These are phyloP conservation scores for Borostomias antarcticus DNA, from an alignment of 2,797 vertebrate genomes.

Conservation along the genomic window DNA sequence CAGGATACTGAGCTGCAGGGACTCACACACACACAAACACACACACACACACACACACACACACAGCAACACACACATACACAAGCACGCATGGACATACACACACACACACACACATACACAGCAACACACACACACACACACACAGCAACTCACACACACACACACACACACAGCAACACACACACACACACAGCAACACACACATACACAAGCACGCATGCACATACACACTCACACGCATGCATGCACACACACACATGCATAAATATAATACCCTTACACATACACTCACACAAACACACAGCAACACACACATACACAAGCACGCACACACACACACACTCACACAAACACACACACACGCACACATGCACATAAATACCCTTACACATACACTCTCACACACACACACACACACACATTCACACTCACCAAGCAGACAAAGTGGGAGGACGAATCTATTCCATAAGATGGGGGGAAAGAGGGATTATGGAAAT, in stretches of 20 bases:
- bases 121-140: conserved; percentile 1
- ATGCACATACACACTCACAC: neutral
- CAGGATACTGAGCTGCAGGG: conserved; percentile 5
- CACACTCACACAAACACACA: too few relatives aligned
- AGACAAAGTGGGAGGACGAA: neutral
- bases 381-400: conserved; percentile 43
- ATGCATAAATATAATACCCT: conserved; percentile 19
- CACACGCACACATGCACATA: conserved; percentile 8
- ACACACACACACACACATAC: too few relatives aligned
- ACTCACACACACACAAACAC: too few relatives aligned
- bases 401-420: conserved; percentile 42
- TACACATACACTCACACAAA: conserved; percentile 37
- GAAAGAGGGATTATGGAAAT: conserved; percentile 40
- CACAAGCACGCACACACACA: conserved; percentile 4
- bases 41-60: too few relatives aligned
- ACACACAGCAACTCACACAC: conserved; percentile 22
- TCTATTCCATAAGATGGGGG: too few relatives aligned
- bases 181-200: too few relatives aligned
- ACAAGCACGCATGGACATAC: conserved; percentile 3
- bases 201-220: too few relatives aligned
- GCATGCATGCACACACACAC: neutral
- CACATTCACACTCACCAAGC: conserved; percentile 32
- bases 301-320: neutral
- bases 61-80: neutral
- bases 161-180: conserved; percentile 38